Base-by-base conservation (phyloP, 2,113 vertebrate genomes). In the Pogonocichla stellata region DNA sequence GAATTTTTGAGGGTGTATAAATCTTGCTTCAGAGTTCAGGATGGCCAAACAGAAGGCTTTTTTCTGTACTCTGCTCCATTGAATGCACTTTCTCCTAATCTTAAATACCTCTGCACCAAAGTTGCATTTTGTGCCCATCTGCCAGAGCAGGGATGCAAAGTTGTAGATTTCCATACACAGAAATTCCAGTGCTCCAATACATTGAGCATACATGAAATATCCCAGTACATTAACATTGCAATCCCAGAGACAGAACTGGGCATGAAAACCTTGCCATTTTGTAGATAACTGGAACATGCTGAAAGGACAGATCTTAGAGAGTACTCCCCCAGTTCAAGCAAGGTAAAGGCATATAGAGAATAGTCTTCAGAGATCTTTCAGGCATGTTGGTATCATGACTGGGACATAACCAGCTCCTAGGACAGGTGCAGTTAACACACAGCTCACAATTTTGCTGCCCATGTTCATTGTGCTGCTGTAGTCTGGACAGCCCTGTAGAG, bases 251-350 rank as follows among this genome's bases (percentile, higher is more conserved):
- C 16, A 45, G 66, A 80, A 58, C 14, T 8, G 31, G 12, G n/a
- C 19, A 43, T 45, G 25, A 33, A 85, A 69, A 31, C 20, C 25
- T 54, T 50, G 22, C 17, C n/a, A 20, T 72, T 67, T 40, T 74
- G 60, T 40, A 67, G 56, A 34, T 43, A 42, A 58, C 16, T 47
- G 20, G 22, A 67, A 62, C 16, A 70, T 0, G 0, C 1, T 57
- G 34, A 67, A 75, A 43, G 29, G 36, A 19, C 29, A 47, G 50
- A 23, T 4, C 2, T 15, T 57, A 58, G 60, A 86, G 26, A 31
- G 1, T 3, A 11, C 36, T 67, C 26, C 28, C 24, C 56, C 2
- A 0, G 31, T 43, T 64, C 25, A 74, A 58, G 69, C 38, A 36
- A 60, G 24, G 19, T 31, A 18, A 48, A 82, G 17, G 19, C n/a